Percentiles rank a stretch among this genome's conserved stretches.
phyloP scores from a whole-genome alignment of 2,888 invertebrate genomes.

The Philaethria dido region DNA sequence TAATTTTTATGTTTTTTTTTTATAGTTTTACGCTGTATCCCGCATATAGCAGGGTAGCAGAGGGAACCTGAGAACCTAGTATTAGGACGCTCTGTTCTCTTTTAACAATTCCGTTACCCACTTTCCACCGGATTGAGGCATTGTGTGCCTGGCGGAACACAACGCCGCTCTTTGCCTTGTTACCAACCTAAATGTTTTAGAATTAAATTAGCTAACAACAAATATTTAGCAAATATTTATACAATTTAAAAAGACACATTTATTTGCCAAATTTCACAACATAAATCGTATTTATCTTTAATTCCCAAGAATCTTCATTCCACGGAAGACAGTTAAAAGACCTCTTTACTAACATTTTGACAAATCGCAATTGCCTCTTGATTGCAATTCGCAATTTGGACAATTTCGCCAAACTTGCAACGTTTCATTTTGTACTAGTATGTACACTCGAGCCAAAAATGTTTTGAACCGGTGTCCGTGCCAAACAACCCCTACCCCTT shows the following conservation, averaged over 20 bases:
- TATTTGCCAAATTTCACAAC: neutral
- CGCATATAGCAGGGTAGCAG: too few species aligned
- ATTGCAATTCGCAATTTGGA: conserved; percentile 43
- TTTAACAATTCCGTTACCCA: too few species aligned
- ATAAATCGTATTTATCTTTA: neutral
- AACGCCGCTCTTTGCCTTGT: too few species aligned
- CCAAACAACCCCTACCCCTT: conserved; percentile 41
- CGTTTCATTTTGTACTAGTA: conserved; percentile 41
- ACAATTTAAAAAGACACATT: neutral
- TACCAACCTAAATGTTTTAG: too few species aligned
- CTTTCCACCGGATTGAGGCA: too few species aligned
- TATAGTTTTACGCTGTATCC: too few species aligned
- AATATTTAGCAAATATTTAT: too few species aligned
- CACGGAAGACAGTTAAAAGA: conserved; percentile 3
- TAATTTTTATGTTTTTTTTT: too few species aligned
- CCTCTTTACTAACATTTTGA: conserved; percentile 18
- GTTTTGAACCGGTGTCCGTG: conserved; percentile 38
- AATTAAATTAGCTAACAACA: too few species aligned
- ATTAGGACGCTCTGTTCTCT: too few species aligned
- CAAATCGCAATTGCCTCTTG: conserved; percentile 42
- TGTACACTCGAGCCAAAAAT: conserved; percentile 43
- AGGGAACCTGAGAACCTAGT: too few species aligned
- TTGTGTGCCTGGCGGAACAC: too few species aligned
- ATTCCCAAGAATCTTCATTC: neutral
- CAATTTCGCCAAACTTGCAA: conserved; percentile 41